Evolutionary conservation across 2,113 vertebrate genomes (phyloP), one percentile per base, ranked within the genome.

Genomic region (Coryphaenoides rupestris): DNA sequence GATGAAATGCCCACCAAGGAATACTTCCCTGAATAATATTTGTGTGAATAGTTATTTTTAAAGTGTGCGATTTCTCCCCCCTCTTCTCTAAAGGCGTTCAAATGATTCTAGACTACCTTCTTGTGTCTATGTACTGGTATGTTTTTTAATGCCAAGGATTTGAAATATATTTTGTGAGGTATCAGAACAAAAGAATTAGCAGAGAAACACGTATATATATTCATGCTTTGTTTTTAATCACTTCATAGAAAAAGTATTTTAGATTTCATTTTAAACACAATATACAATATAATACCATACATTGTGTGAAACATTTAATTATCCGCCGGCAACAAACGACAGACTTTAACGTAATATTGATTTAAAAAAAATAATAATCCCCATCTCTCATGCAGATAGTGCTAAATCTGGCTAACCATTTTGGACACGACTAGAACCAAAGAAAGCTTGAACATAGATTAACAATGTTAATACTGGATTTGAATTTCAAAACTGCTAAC

Each of bases 211-310:
- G 21, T 0, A 75, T 75, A 70, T 86, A 81, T 91, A 88, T 90
- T 93, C 96, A 99, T 98, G 96, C 95, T 93, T 90, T 91, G 83
- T 86, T 95, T 98, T 92, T 91, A 98, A 97, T 98, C 91, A 95
- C 92, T 92, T 95, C 92, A 95, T 98, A 96, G 92, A 96, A 98
- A 98, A 99, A 84, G 93, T 95, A 91, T 94, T 91, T 95, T 89
- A 91, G 94, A 94, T 96, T 95, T 93, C 92, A 91, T 87, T 76
- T 86, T 91, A 87, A 93, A 92, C 96, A 98, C 95, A 96, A 97
- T 96, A 95, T 94, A 97, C 88, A 96, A 94, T 94, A 96, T 90
- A 93, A 90, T 93, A 94, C 95, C 94, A 96, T 96, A 98, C 94
- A 94, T 93, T 82, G 92, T 97, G 95, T 96, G 93, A 94, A 94